Conservation (phyloP, 2,797 vertebrate genomes). For the Clarias laeviceps region DNA sequence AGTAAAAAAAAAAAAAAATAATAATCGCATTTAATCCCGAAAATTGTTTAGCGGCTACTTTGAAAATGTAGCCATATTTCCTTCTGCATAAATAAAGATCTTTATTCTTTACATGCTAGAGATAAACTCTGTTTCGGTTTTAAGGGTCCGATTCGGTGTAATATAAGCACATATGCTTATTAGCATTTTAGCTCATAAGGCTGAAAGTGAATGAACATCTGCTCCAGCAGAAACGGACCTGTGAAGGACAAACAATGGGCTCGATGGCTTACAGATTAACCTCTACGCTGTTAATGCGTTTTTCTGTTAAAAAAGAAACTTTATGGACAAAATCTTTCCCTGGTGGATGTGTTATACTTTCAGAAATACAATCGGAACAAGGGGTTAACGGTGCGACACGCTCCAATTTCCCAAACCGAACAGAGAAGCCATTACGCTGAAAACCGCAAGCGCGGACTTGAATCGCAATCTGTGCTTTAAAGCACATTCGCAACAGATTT, state of each 20-base stretch:
- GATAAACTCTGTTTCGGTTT: neutral
- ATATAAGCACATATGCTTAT: neutral
- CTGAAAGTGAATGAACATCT: neutral
- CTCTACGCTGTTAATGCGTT: neutral
- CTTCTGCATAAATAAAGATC: neutral
- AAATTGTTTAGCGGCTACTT: neutral
- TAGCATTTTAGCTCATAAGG: neutral
- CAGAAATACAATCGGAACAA: neutral
- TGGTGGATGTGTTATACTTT: neutral
- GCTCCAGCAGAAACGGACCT: neutral
- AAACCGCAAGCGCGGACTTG: neutral
- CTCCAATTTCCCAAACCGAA: neutral
- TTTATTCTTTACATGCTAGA: neutral
- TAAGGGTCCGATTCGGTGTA: neutral
- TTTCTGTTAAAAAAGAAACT: neutral
- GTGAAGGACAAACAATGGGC: neutral
- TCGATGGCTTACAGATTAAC: neutral
- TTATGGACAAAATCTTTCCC: neutral
- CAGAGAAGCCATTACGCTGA: neutral
- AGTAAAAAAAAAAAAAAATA: neutral
- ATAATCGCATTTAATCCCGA: neutral
- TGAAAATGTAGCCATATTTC: neutral
- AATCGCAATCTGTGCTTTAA: neutral
- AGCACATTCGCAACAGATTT: neutral
- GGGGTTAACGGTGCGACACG: slow-evolving; percentile 2